A percentile compares a stretch with the other conserved stretches of the same genome.
phyloP scores from a whole-genome alignment of 2,888 invertebrate species.

The Oligia latruncula region DNA sequence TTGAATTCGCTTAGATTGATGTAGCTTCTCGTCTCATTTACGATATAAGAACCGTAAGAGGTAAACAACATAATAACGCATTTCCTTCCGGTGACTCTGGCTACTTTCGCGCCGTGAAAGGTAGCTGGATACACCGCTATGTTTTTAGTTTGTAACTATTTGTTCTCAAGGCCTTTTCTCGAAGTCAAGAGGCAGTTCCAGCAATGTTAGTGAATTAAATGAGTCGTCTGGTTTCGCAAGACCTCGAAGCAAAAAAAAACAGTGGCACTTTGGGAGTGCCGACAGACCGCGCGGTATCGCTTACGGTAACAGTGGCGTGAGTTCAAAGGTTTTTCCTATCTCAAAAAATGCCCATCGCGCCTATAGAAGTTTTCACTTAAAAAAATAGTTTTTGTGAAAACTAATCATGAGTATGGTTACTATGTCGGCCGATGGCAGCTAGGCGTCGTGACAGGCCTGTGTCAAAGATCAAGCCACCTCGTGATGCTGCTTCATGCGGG shows the following conservation, averaged over 20 bases:
- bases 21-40: slow-evolving; percentile 11
- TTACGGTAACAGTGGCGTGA: too few relatives aligned
- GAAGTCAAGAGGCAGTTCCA: neutral
- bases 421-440: neutral
- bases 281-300: too few relatives aligned
- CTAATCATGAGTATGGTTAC: neutral
- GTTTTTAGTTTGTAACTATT: neutral
- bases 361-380: too few relatives aligned
- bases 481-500: neutral
- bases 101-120: slow-evolving; percentile 28
- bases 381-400: neutral
- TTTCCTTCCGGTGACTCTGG: slow-evolving; percentile 25
- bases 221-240: neutral
- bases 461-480: neutral
- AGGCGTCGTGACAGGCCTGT: neutral
- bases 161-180: neutral
- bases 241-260: neutral
- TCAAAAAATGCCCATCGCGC: too few relatives aligned
- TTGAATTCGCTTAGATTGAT: neutral
- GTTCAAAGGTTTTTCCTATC: too few relatives aligned
- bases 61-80: slow-evolving; percentile 34
- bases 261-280: too few relatives aligned
- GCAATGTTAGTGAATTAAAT: neutral
- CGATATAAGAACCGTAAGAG: slow-evolving; percentile 9
- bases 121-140: neutral